Conservation (phyloP, 2,113 vertebrate species). For the Cyanocitta stelleri region DNA sequence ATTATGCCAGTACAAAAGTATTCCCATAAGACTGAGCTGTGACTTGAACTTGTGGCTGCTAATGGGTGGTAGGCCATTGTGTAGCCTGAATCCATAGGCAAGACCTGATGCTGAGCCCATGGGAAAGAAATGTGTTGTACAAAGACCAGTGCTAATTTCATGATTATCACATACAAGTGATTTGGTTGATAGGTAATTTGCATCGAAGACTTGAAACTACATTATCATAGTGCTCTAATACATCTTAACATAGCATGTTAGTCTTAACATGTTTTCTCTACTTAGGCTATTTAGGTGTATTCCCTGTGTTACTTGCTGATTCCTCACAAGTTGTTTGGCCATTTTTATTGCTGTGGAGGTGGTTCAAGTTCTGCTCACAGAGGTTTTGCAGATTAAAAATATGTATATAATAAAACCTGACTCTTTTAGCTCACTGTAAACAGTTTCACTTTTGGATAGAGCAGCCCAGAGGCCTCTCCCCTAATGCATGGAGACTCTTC, state of each 20-base stretch:
- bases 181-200: background rate
- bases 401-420: background rate
- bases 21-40: background rate
- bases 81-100: background rate
- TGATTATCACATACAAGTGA: background rate
- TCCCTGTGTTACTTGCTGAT: background rate
- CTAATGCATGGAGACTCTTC: background rate
- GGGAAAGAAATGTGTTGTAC: background rate
- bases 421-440: background rate
- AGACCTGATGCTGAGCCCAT: background rate
- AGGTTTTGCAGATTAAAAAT: background rate
- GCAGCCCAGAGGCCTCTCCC: background rate
- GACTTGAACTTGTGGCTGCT: background rate
- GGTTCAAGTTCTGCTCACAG: background rate
- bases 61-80: background rate
- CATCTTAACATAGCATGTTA: background rate
- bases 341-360: background rate
- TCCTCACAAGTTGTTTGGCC: background rate
- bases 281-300: background rate
- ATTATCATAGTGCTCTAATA: background rate
- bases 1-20: background rate
- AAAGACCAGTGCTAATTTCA: background rate
- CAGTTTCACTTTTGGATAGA: background rate
- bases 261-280: background rate
- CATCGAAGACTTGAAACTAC: background rate